phyloP scores from a whole-genome alignment of 2,888 invertebrate species.

The Metallyticus violacea region DNA sequence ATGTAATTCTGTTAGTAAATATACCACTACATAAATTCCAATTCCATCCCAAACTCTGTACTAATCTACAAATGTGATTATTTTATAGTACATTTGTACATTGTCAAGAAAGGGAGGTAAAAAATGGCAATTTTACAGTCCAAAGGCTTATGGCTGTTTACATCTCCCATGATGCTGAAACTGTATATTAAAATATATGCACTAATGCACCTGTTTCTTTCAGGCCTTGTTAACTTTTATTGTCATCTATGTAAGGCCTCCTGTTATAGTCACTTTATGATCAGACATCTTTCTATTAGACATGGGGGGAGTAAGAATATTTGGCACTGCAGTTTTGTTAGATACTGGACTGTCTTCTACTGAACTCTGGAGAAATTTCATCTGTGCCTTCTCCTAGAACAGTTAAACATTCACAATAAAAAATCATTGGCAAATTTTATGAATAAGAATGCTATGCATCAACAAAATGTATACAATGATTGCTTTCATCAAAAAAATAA shows the following conservation, averaged over 20 bases:
- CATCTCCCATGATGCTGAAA: background rate
- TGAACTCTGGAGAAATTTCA: background rate
- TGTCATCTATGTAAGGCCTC: background rate
- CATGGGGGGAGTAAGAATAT: slow-evolving; percentile 31
- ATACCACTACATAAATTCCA: no score
- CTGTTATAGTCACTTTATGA: background rate
- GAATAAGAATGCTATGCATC: no score
- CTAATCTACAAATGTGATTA: background rate
- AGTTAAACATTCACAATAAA: no score
- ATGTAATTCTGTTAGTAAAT: no score
- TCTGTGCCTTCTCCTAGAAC: background rate
- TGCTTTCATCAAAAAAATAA: no score
- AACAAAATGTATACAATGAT: no score
- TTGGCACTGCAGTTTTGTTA: slow-evolving; percentile 1
- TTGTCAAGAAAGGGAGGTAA: background rate
- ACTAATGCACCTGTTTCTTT: background rate
- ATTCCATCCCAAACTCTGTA: no score
- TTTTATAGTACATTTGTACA: background rate
- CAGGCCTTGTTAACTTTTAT: background rate
- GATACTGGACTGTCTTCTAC: background rate
- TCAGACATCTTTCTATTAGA: slow-evolving; percentile 25
- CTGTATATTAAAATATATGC: background rate
- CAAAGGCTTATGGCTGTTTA: no score
- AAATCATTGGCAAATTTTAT: no score
- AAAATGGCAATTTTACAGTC: no score